Conservation (phyloP, 1,140 invertebrate species). For the Ceratina calcarata region DNA sequence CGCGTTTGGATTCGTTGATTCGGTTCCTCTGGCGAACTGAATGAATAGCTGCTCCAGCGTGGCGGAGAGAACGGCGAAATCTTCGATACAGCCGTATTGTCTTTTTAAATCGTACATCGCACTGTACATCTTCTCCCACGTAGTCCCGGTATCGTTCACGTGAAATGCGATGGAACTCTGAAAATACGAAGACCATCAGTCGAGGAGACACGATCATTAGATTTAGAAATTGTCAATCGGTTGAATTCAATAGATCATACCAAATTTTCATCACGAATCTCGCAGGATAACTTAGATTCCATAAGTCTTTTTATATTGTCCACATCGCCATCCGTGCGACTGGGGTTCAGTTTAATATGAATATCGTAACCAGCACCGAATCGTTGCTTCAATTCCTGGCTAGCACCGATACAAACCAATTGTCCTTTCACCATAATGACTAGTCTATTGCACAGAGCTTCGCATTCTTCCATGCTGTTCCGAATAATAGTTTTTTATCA, state of each 20-base stretch:
- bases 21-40: slow-evolving; percentile 74
- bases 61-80: slow-evolving; percentile 76
- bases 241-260: slow-evolving; percentile 56
- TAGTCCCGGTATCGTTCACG: slow-evolving; percentile 69
- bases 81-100: slow-evolving; percentile 73
- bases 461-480: slow-evolving; percentile 94
- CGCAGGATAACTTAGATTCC: slow-evolving; percentile 68
- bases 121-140: slow-evolving; percentile 77
- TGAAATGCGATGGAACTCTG: slow-evolving; percentile 77
- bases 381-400: slow-evolving; percentile 85
- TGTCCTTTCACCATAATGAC: slow-evolving; percentile 94
- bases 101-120: slow-evolving; percentile 74
- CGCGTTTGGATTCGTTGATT: not conserved
- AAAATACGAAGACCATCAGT: not conserved
- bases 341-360: slow-evolving; percentile 74
- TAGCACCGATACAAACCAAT: slow-evolving; percentile 86
- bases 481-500: slow-evolving; percentile 13
- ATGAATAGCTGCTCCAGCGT: slow-evolving; percentile 78
- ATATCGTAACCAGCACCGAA: slow-evolving; percentile 82
- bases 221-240: not conserved
- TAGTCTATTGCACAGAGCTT: slow-evolving; percentile 91
- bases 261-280: slow-evolving; percentile 74
- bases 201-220: not conserved
- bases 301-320: slow-evolving; percentile 71
- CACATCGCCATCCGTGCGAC: slow-evolving; percentile 55